Conservation (phyloP, 2,797 vertebrate genomes). For the Halcyon badia region DNA sequence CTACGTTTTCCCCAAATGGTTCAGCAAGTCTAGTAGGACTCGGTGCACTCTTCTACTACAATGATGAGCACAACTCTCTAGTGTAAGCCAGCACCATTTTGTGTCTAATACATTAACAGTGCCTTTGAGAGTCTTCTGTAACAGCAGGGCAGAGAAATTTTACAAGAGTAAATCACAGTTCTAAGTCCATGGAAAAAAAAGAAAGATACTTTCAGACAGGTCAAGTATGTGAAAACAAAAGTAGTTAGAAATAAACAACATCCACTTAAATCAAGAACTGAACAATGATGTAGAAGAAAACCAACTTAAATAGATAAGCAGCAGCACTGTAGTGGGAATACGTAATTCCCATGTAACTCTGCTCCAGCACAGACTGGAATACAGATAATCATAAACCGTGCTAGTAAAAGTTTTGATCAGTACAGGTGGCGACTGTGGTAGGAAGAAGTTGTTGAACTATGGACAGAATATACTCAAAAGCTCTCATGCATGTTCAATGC, state of each 20-base stretch:
- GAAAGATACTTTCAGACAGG: neutral
- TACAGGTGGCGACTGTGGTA: fast-evolving
- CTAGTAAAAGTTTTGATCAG: neutral
- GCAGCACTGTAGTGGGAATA: constrained; percentile 9
- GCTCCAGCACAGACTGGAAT: neutral
- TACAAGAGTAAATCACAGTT: neutral
- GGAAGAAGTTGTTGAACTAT: neutral
- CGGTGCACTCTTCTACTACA: neutral
- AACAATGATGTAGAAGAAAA: neutral
- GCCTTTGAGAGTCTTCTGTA: neutral
- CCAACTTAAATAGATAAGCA: neutral
- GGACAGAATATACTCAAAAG: neutral
- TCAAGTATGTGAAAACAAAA: constrained; percentile 6
- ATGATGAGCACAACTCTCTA: neutral
- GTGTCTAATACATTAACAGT: neutral
- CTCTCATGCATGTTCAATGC: neutral
- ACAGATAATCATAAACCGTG: neutral
- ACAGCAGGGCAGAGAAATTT: neutral
- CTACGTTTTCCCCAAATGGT: neutral
- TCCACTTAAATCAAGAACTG: neutral
- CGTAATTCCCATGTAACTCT: neutral
- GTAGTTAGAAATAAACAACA: neutral
- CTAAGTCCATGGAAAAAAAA: neutral
- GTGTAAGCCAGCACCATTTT: neutral
- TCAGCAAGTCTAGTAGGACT: neutral